phyloP scores from a whole-genome alignment of 2,113 vertebrate species.

The Macroglossus sobrinus region DNA sequence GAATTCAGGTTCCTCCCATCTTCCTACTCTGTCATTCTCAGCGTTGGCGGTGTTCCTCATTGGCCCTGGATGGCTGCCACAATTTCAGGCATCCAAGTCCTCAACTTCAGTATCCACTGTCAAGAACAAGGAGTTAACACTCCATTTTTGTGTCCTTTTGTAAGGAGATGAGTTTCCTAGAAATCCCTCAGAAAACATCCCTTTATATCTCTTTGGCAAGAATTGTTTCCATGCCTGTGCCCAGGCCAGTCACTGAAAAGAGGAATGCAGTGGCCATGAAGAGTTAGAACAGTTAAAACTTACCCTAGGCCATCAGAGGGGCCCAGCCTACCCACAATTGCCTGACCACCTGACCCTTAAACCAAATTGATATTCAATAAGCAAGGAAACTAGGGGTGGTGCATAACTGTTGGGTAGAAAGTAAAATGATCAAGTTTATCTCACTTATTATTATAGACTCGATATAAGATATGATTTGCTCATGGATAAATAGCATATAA shows the following conservation, averaged over 20 bases:
- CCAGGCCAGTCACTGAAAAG: neutral
- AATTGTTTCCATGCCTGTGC: neutral
- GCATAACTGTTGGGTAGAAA: neutral
- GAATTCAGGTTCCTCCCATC: conserved; percentile 2
- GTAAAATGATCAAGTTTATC: neutral
- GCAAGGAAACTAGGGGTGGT: neutral
- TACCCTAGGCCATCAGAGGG: neutral
- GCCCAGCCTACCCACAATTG: neutral
- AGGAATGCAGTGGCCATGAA: neutral
- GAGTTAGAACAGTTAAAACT: neutral
- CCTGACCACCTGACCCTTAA: neutral
- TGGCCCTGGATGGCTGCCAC: neutral
- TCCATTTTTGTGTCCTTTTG: neutral
- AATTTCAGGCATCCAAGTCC: neutral
- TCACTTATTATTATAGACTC: neutral
- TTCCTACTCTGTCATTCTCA: neutral
- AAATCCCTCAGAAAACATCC: neutral
- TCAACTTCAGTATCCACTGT: neutral
- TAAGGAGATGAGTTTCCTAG: neutral
- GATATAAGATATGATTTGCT: neutral
- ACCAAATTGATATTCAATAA: neutral
- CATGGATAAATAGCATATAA: neutral
- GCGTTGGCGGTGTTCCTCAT: neutral
- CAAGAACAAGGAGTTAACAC: neutral
- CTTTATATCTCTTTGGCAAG: neutral